Evolutionary conservation across 2,113 vertebrate species (phyloP).

Genomic region (Colossoma macropomum): DNA sequence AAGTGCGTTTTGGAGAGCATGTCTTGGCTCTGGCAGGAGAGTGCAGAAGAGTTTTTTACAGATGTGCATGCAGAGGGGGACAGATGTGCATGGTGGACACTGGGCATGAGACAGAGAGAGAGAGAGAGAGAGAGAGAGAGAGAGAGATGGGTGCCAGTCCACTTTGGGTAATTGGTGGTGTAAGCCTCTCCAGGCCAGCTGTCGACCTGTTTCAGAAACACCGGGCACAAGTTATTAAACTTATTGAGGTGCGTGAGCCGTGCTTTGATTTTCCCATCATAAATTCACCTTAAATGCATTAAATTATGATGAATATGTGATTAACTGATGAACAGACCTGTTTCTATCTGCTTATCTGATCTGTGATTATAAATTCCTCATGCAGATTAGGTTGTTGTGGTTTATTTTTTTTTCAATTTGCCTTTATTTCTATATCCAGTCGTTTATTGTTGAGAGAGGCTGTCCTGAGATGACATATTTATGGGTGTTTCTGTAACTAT

Average conservation of each 20-base stretch:
- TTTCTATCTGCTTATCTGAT: background rate
- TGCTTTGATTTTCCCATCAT: no score
- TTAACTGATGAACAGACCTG: background rate
- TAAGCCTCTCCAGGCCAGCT: constrained; percentile 63
- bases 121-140: background rate
- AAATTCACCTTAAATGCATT: background rate
- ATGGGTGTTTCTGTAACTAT: no score
- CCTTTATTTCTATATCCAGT: background rate
- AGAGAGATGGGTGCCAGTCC: constrained; percentile 48
- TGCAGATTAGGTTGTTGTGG: no score
- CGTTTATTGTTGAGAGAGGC: background rate
- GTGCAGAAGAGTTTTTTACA: background rate
- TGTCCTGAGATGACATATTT: background rate
- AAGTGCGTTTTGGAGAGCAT: background rate
- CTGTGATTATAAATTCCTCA: background rate
- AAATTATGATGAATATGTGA: background rate
- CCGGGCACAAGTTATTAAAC: background rate
- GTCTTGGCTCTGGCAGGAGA: constrained; percentile 20
- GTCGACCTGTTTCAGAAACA: constrained; percentile 40
- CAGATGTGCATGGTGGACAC: constrained; percentile 61
- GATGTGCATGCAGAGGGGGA: constrained; percentile 9
- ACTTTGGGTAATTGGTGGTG: constrained; percentile 68
- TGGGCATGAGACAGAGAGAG: constrained; percentile 14
- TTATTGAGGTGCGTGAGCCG: background rate
- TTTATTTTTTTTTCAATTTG: no score